phyloP scores from a whole-genome alignment of 1,140 invertebrate species.

The Eupristina koningsbergeri region DNA sequence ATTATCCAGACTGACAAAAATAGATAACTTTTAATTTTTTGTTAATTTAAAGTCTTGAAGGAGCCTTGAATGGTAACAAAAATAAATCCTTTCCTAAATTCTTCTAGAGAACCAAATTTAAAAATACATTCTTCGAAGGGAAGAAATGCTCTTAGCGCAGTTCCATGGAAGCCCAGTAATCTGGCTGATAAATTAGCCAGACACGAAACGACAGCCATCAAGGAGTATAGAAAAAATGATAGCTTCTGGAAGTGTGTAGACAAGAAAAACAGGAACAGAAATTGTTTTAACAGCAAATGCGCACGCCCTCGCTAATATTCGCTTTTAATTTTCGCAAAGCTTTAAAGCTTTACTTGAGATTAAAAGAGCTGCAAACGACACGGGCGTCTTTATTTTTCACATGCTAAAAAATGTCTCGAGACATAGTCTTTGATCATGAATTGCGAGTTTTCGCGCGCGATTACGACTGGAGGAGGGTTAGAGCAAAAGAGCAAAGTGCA shows the following conservation, averaged over 20 bases:
- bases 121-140: no score
- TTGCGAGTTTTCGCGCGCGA: constrained; percentile 7
- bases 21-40: no score
- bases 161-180: neutral
- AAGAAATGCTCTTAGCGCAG: neutral
- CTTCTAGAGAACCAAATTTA: no score
- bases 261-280: neutral
- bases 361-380: neutral
- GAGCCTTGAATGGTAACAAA: no score
- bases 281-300: neutral
- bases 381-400: neutral
- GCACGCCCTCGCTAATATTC: neutral
- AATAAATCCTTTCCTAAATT: no score
- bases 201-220: neutral
- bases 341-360: neutral
- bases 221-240: neutral
- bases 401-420: neutral
- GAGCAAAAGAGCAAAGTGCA: neutral
- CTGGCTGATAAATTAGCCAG: neutral
- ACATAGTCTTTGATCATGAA: constrained; percentile 21
- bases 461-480: neutral
- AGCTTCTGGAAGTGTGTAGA: neutral
- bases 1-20: no score
- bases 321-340: neutral
- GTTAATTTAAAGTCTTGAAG: no score